A percentile compares a stretch with the other conserved stretches of the same genome.
phyloP scores from a whole-genome alignment of 2,797 vertebrate species.

The Kryptopterus vitreolus region DNA sequence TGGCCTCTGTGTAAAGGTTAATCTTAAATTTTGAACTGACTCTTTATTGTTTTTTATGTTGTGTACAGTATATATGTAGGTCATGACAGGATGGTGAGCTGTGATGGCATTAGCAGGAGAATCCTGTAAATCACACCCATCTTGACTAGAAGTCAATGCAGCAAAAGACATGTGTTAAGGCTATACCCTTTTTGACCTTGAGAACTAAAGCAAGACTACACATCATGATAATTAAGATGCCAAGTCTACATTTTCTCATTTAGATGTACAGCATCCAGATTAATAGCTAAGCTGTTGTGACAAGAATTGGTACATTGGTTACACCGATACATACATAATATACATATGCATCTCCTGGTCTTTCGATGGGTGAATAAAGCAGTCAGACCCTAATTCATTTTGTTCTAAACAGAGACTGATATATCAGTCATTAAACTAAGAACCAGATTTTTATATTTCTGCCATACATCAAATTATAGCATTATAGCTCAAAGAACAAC shows the following conservation, averaged over 20 bases:
- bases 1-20: not conserved
- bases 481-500: not conserved
- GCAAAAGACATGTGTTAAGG: not conserved
- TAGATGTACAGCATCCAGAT: not conserved
- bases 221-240: not conserved
- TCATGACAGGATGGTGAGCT: not conserved
- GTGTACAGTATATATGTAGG: not conserved
- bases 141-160: not conserved
- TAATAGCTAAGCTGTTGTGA: constrained; percentile 5
- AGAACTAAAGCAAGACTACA: not conserved
- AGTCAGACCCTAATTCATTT: not conserved
- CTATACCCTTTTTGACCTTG: not conserved
- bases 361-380: no score
- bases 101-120: not conserved
- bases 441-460: no score
- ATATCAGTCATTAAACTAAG: no score
- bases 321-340: no score
- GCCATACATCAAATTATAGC: not conserved
- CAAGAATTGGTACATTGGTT: not conserved
- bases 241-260: not conserved
- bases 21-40: not conserved
- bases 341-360: not conserved
- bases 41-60: not conserved
- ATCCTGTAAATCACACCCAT: not conserved
- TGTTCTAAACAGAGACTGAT: not conserved